Evolutionary conservation across 2,797 vertebrate species (phyloP), one percentile per base, ranked within the genome.

Genomic region (Vipera ursinii): DNA sequence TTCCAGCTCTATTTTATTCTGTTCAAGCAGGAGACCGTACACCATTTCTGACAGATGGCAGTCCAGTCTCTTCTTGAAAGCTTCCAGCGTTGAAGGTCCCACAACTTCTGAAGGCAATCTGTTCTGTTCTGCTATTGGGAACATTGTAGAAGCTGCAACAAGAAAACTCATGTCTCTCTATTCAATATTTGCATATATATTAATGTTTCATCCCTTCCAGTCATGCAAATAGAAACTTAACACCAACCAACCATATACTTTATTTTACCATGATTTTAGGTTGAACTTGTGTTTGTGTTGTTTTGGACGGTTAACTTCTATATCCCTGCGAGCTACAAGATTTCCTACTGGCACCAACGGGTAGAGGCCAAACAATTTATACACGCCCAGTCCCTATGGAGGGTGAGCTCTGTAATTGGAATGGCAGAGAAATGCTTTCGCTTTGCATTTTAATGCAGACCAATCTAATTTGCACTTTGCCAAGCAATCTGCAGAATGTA

Each of bases 151-250:
- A 59, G 8, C 38, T 24, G 20, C 28, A 61, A 85, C 24, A 44
- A 89, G 13, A 73, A 60, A 63, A 89, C 56, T n/a, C 82, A 85
- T 78, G 73, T 86, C 51, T n/a, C 59, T 85, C 20, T 89, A 26
- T 89, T 89, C 28, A 53, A 20, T 85, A 92, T 92, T 89, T 89
- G 91, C 88, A 89, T 89, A 89, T 44, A 85, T 92, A 86, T 92
- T 82, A 60, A 89, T 89, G 82, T 89, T 88, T 55, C 65, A 88
- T 92, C 48, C 38, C 91, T 92, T 88, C 55, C 63, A 60, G 91
- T 78, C 91, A 53, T 88, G 91, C 51, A 88, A 92, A 92, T 78
- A 56, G 60, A 73, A 78, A 65, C 87, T 88, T 88, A 88, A 92
- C 48, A 44, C 63, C 32, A 88, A 88, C 69, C 26, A 92, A 20